phyloP scores from a whole-genome alignment of 2,797 vertebrate species.

The Ibycter americanus region DNA sequence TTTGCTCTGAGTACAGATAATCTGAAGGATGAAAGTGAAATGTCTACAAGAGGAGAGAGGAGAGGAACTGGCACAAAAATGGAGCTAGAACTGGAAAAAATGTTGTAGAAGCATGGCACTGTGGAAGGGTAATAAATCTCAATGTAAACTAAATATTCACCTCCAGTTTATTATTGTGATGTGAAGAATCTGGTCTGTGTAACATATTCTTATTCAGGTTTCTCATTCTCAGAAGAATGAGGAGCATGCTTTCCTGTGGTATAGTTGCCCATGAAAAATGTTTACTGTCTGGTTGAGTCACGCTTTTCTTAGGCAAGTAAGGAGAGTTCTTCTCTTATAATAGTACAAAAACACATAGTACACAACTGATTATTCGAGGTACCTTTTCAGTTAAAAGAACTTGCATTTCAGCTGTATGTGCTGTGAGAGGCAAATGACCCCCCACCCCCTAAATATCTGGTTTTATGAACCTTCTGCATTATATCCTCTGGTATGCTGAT shows the following conservation, averaged over 20 bases:
- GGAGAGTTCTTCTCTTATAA: background rate
- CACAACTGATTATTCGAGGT: background rate
- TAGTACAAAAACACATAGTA: background rate
- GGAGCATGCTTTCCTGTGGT: background rate
- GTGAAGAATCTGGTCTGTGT: background rate
- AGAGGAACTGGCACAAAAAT: background rate
- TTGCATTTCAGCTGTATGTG: background rate
- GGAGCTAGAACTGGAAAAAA: background rate
- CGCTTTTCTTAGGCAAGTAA: background rate
- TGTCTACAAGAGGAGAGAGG: background rate
- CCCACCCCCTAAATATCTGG: background rate
- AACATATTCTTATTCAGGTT: background rate
- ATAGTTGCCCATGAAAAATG: background rate
- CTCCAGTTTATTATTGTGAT: background rate
- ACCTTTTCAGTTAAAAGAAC: background rate
- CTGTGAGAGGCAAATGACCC: background rate
- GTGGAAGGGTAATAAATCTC: background rate
- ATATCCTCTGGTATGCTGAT: background rate
- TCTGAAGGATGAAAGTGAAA: background rate
- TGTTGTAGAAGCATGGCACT: background rate
- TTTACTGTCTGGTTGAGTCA: background rate
- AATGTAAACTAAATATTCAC: background rate
- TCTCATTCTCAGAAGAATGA: background rate
- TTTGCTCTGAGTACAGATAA: background rate
- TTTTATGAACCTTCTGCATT: background rate